Evolutionary conservation across 1,140 invertebrate genomes (phyloP), one percentile per base, ranked within the genome.

Genomic region (Mizuhopecten yessoensis): DNA sequence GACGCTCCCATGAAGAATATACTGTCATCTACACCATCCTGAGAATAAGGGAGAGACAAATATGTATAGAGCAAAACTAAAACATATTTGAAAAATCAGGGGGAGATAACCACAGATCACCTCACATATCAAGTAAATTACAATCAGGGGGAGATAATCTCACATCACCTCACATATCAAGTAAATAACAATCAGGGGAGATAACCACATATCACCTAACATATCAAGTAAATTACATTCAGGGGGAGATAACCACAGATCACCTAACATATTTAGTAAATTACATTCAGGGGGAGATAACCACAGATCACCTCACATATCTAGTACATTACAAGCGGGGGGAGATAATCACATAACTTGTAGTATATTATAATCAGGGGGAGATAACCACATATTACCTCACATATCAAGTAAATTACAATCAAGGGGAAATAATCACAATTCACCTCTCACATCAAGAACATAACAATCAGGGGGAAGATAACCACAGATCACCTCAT

Each of bases 1-100:
- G 96, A 95, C 15, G 93, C 87, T 49, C 96, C 96, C 75, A 96
- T 90, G 91, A 96, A 96, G 87, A 96, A 95, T 75, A 96, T 95
- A 91, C 95, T 96, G 88, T 95, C 95, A 92, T 95, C 94, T 33
- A 92, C 20, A 9, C 90, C 90, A 90, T 93, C 91, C 95, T 96
- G 88, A 34, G 87, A 88, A 34, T 33, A 2, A 75, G 17, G 36
- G 13, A 57, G 87, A 87, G 23, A 86, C 33, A 39, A 3, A 90
- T 87, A 86, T 29, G 17, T 34, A 34, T 57, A 34, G n/a, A n/a
- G n/a, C n/a, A n/a, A n/a, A n/a, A n/a, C n/a, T n/a, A n/a, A n/a
- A n/a, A n/a, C n/a, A n/a, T n/a, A n/a, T n/a, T n/a, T n/a, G n/a
- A n/a, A n/a, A n/a, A n/a, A n/a, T n/a, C n/a, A n/a, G n/a, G n/a